These are phyloP conservation scores for Serinus canaria DNA, from an alignment of 2,113 vertebrate genomes.

Conservation along the genomic window DNA sequence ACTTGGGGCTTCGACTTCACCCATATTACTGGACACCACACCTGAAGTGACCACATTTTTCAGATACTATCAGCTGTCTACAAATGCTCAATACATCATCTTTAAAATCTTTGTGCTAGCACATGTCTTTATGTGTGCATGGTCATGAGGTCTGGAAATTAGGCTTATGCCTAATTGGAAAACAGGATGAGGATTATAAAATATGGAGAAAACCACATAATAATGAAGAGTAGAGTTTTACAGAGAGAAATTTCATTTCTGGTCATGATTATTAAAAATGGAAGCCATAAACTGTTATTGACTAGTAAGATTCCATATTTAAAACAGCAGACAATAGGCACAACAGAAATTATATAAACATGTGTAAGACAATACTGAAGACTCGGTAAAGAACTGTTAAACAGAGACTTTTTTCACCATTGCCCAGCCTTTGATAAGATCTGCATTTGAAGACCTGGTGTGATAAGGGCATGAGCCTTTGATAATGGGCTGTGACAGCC, in stretches of 20 bases:
- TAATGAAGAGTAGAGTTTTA: not conserved
- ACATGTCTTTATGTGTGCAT: fast-evolving
- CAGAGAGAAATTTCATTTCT: not conserved
- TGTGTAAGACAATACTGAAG: not conserved
- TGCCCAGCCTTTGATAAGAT: not conserved
- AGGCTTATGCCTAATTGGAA: not conserved
- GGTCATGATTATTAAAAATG: not conserved
- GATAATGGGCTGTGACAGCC: not conserved
- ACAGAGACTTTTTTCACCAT: not conserved
- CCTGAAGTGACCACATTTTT: not conserved
- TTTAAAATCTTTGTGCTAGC: not conserved
- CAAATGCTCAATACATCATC: not conserved
- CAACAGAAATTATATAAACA: not conserved
- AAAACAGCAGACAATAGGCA: not conserved
- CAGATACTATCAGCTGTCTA: not conserved
- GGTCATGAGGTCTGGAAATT: not conserved
- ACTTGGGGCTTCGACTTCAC: not conserved
- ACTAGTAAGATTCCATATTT: not conserved
- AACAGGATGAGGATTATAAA: not conserved
- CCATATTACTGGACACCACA: not conserved
- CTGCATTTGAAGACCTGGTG: not conserved
- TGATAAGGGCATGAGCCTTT: not conserved
- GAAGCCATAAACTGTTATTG: not conserved
- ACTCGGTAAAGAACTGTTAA: not conserved
- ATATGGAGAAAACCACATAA: not conserved